Conservation (phyloP, 2,888 invertebrate genomes). For the Stenoptilia bipunctidactyla region DNA sequence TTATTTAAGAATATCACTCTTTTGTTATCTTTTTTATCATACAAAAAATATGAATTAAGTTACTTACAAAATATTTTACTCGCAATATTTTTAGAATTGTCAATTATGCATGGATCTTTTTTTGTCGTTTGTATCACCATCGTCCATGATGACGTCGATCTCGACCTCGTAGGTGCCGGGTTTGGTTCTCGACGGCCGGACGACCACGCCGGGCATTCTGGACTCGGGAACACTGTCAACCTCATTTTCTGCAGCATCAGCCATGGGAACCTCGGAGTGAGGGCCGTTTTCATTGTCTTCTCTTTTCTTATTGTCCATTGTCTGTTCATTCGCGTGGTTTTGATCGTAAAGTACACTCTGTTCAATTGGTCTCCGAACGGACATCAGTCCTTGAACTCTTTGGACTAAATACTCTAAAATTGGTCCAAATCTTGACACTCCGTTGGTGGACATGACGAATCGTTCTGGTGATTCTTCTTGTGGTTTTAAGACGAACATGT, state of each 20-base stretch:
- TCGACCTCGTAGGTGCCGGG: conserved; percentile 22
- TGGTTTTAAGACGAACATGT: conserved; percentile 21
- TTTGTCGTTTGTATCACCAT: conserved; percentile 44
- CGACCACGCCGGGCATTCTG: conserved; percentile 25
- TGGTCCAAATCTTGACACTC: conserved; percentile 64
- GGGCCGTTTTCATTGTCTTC: background rate
- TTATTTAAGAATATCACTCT: too few relatives aligned
- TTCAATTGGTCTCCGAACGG: conserved; percentile 68
- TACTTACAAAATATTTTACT: too few relatives aligned
- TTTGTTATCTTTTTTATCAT: too few relatives aligned
- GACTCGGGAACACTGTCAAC: conserved; percentile 31
- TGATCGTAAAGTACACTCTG: conserved; percentile 44
- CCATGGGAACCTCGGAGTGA: conserved; percentile 6
- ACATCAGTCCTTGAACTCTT: conserved; percentile 72
- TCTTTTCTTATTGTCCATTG: background rate
- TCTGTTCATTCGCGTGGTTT: background rate
- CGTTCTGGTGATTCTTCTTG: conserved; percentile 15
- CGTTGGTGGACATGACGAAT: conserved; percentile 17
- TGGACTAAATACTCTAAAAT: conserved; percentile 72
- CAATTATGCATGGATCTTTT: conserved; percentile 8
- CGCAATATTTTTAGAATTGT: too few relatives aligned
- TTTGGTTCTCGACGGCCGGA: conserved; percentile 17
- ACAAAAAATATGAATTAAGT: too few relatives aligned
- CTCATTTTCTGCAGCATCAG: conserved; percentile 28
- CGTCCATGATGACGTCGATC: conserved; percentile 37